Conservation (phyloP, 1,140 invertebrate genomes). For the Bombus waltoni region DNA sequence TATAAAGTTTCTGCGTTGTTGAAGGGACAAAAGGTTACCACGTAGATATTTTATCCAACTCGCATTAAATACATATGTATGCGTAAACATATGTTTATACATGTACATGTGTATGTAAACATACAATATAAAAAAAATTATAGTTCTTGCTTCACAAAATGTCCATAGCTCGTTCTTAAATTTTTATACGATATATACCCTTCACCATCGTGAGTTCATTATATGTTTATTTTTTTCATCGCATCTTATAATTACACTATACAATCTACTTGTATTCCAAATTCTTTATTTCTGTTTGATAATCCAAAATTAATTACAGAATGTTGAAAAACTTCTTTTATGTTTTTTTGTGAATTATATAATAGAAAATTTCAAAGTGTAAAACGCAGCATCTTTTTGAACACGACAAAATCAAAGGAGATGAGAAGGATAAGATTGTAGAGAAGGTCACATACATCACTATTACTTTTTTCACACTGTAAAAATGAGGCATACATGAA, state of each 20-base stretch:
- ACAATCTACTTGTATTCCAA: slow-evolving; percentile 29
- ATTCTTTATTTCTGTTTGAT: slow-evolving; percentile 24
- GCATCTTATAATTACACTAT: background rate
- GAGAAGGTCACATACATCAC: background rate
- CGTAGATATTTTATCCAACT: slow-evolving; percentile 17
- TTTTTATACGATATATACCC: background rate
- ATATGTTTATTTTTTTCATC: slow-evolving; percentile 5
- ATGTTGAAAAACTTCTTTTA: background rate
- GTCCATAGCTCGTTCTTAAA: background rate
- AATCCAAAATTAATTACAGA: slow-evolving; percentile 3
- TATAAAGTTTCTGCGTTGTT: slow-evolving; percentile 11
- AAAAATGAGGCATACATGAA: slow-evolving; percentile 31
- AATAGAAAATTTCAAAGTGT: background rate
- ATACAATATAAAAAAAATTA: slow-evolving; percentile 4
- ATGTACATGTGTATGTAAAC: background rate
- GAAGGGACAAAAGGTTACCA: slow-evolving; percentile 24
- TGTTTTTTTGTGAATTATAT: slow-evolving; percentile 10
- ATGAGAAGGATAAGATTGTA: slow-evolving; percentile 1
- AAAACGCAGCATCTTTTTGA: slow-evolving; percentile 12
- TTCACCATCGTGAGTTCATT: slow-evolving; percentile 9
- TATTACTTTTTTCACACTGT: slow-evolving; percentile 51
- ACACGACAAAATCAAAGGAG: background rate
- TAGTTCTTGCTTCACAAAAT: slow-evolving; percentile 1
- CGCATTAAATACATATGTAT: background rate
- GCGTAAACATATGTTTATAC: background rate